These are phyloP conservation scores for Notechis scutatus DNA, from an alignment of 2,113 vertebrate species.

Conservation along the genomic window DNA sequence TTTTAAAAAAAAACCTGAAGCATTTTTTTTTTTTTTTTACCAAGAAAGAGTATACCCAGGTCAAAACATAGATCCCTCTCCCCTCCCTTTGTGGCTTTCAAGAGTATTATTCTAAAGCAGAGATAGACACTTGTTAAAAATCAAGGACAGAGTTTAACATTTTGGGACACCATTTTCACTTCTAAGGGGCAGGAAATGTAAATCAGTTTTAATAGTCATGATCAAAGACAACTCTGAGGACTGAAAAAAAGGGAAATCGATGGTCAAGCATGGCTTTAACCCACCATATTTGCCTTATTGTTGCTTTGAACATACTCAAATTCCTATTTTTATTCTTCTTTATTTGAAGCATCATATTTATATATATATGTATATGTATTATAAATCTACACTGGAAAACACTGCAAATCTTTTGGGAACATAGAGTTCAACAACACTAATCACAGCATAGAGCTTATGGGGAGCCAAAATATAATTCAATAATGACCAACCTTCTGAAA, in stretches of 20 bases:
- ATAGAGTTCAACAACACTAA: background rate
- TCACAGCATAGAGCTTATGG: background rate
- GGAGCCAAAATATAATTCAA: background rate
- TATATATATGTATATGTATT: background rate
- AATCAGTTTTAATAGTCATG: background rate
- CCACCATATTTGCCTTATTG: background rate
- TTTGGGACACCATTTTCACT: background rate
- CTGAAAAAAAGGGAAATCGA: background rate
- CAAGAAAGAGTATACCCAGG: background rate
- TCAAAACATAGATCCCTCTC: background rate
- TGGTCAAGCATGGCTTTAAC: background rate
- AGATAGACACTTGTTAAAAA: background rate
- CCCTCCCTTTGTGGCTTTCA: background rate
- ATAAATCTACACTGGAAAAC: background rate
- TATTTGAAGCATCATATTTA: accelerated
- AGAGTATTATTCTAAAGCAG: background rate
- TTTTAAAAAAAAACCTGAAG: background rate
- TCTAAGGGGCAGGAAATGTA: background rate
- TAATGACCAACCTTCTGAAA: background rate
- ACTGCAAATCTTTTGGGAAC: background rate
- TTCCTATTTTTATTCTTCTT: background rate
- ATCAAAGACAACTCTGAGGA: background rate
- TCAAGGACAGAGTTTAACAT: background rate
- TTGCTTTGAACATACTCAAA: background rate
- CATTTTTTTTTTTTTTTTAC: background rate